Base-by-base conservation (phyloP, 2,797 vertebrate genomes). In the Pseudochirops cupreus region DNA sequence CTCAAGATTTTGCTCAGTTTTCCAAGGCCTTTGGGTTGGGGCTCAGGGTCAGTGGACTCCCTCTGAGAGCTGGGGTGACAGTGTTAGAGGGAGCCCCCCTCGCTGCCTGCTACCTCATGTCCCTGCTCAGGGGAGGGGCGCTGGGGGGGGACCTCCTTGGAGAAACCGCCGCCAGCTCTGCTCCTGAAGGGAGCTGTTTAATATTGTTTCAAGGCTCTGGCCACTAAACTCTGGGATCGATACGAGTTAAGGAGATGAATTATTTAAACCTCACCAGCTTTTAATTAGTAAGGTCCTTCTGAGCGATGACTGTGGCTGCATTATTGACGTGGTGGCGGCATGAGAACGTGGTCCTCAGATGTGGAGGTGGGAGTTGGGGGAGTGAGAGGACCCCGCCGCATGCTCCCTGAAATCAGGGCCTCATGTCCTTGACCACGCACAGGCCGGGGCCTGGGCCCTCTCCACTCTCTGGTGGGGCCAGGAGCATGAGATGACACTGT, bases 171-270 rank as follows among this genome's bases (percentile, higher is more conserved):
- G 91, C 92, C 94, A 94, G 54, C 93, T 5, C 4, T 94, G 94
- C 95, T 98, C 98, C 98, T 98, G 94, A 96, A 98, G 96, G 98
- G 99, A 99, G 98, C 99, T 99, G 99, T 99, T 99, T 99, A 99
- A 99, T 99, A 99, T 99, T 99, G 99, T 99, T 99, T 99, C 99
- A 99, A 99, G 99, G 99, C 99, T 99, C 99, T 98, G 99, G 99
- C 99, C 99, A 99, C 99, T 99, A 99, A 99, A 99, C 99, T 99
- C 99, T 99, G 99, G 98, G 99, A 99, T 99, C 99, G 99, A 99
- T 99, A 99, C 99, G 99, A 99, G 99, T 99, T 99, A 99, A 99
- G 99, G 99, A 99, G 99, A 99, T 99, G 99, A 99, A 99, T 99
- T 99, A 99, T 99, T 99, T 99, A 99, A 99, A 99, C 99, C 98